Evolutionary conservation across 2,113 vertebrate species (phyloP), one percentile per base, ranked within the genome.

Genomic region (Rhinoderma darwinii): DNA sequence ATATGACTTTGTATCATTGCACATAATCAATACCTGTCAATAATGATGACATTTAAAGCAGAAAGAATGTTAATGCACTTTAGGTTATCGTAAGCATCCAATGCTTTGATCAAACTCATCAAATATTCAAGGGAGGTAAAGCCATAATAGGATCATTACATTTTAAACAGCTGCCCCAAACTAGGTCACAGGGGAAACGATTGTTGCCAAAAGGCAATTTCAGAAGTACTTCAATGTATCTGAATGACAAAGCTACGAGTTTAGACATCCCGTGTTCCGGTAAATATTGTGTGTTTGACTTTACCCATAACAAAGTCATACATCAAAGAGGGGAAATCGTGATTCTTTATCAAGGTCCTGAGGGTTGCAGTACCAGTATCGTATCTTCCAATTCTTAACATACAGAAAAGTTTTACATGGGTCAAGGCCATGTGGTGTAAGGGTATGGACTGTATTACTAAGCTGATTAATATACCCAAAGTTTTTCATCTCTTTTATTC

Each of bases 61-160:
- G 89, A 90, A 90, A 87, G 39, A 93, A 92, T 90, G 90, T 88
- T 86, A 72, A 59, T 90, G 75, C 83, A 72, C 84, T 94, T 92
- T 92, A 89, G 92, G 92, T 92, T 92, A 82, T 91, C 93, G 88
- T 88, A 90, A 89, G 90, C 51, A 17, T 90, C 89, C 88, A 79
- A 91, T 90, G 86, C 91, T 95, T 94, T 95, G 93, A 94, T 95
- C 92, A 90, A 90, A 91, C 91, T 95, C 68, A 88, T 81, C 78
- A 87, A 84, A 87, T 91, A 89, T 92, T 94, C 89, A 95, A 94
- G 93, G 91, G 88, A 89, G 91, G 89, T 61, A 91, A 93, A 75
- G 93, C 93, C 91, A 91, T 79, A 91, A 86, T 93, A 92, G 87
- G 91, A 88, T 92, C 91, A 89, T 92, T 91, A 90, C 87, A 82